These are phyloP conservation scores for Chondrosia reniformis DNA, from an alignment of 37 sponge, comb jelly and placozoan species.

Conservation along the genomic window DNA sequence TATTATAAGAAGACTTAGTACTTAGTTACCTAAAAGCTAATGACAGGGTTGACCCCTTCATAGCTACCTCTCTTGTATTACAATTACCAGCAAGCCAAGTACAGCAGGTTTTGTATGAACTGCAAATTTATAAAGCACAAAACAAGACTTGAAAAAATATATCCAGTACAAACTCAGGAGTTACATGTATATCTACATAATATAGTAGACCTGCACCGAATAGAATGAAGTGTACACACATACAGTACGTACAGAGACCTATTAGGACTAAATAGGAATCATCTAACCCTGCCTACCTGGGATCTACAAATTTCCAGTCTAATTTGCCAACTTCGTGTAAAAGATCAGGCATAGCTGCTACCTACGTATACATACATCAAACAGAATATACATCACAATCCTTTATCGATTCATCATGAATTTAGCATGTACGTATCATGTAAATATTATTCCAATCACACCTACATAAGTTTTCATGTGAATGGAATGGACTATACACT, in stretches of 20 bases:
- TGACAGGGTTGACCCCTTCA: constrained; percentile 59
- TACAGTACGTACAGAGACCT: no score
- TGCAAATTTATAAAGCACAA: constrained; percentile 8
- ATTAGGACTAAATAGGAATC: no score
- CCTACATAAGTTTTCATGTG: no score
- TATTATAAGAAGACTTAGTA: background rate
- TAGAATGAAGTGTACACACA: no score
- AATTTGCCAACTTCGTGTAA: constrained; percentile 32
- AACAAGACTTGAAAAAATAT: background rate
- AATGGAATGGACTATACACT: no score
- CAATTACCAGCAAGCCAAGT: constrained; percentile 59
- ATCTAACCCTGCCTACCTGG: constrained; percentile 37
- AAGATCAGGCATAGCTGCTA: constrained; percentile 34
- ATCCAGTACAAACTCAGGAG: no score
- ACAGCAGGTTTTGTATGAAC: constrained; percentile 34
- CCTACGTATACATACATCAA: constrained; percentile 13
- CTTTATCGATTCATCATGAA: no score
- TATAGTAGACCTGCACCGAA: no score
- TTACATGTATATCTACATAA: no score
- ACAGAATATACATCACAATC: background rate
- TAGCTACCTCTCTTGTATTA: constrained; percentile 23
- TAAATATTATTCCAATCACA: no score
- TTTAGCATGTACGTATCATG: no score
- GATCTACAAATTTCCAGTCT: constrained; percentile 48
- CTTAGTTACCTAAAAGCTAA: constrained; percentile 43